A percentile compares a stretch with the other conserved stretches of the same genome.
Evolutionary conservation across 2,113 vertebrate species (phyloP).

Genomic region (Pelodiscus sinensis): DNA sequence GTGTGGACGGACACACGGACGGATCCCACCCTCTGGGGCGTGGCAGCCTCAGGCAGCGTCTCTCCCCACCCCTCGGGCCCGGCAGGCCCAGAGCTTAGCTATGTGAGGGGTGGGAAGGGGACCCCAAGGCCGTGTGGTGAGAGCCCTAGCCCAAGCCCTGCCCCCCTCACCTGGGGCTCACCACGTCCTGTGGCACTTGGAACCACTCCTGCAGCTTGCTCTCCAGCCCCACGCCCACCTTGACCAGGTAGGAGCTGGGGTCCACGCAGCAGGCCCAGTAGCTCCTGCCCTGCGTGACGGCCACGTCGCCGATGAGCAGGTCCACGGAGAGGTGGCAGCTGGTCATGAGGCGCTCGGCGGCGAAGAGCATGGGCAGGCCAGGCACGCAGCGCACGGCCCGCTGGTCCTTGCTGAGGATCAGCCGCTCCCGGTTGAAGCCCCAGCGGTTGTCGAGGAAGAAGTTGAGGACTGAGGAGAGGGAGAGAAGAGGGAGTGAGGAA

Average conservation of each 20-base stretch:
- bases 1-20: fast-evolving
- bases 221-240: constrained; percentile 95
- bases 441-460: constrained; percentile 95
- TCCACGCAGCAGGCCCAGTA: constrained; percentile 98
- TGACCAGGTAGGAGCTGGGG: constrained; percentile 94
- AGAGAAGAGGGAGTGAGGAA: neutral
- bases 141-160: neutral
- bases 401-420: constrained; percentile 93
- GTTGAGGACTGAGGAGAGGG: constrained; percentile 84
- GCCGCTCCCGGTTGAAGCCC: constrained; percentile 90
- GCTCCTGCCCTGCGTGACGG: constrained; percentile 92
- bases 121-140: neutral
- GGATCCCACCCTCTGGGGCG: neutral
- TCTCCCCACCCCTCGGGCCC: neutral
- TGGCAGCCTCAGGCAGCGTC: neutral
- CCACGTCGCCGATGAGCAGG: constrained; percentile 87
- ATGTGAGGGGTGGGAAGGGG: neutral
- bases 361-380: constrained; percentile 87
- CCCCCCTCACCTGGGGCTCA: constrained; percentile 91
- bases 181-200: constrained; percentile 92
- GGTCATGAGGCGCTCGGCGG: constrained; percentile 90
- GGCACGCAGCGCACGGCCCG: constrained; percentile 92
- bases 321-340: constrained; percentile 95
- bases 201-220: constrained; percentile 95
- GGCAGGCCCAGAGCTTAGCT: neutral